Percentiles rank a stretch among this genome's conserved stretches.
These are phyloP conservation scores for Nipponacmea schrenckii DNA, from an alignment of 2,888 invertebrate genomes.

Conservation along the genomic window DNA sequence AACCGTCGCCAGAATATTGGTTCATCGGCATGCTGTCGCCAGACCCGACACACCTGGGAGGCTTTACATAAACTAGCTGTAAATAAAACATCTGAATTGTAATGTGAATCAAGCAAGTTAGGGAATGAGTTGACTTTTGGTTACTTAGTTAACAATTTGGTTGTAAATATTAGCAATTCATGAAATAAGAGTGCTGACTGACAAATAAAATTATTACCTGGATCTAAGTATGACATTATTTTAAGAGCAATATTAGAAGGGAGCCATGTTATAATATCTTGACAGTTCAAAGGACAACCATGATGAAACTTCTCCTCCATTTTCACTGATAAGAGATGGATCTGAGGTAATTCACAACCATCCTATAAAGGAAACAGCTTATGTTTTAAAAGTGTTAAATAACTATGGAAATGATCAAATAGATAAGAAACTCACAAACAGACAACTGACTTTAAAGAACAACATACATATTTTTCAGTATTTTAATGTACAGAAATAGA, in stretches of 20 bases:
- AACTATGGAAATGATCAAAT: neutral
- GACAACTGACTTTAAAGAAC: too few species aligned
- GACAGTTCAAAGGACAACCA: constrained; percentile 69
- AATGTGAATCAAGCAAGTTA: neutral
- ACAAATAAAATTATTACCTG: constrained; percentile 54
- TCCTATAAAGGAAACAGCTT: constrained; percentile 46
- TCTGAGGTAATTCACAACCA: constrained; percentile 67
- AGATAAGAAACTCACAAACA: too few species aligned
- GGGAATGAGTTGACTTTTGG: neutral
- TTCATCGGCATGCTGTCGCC: constrained; percentile 66
- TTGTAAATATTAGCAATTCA: too few species aligned
- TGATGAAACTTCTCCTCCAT: constrained; percentile 66
- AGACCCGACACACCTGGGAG: constrained; percentile 63
- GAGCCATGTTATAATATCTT: constrained; percentile 68
- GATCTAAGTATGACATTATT: constrained; percentile 69
- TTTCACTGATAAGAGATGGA: constrained; percentile 67
- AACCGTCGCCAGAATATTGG: constrained; percentile 68
- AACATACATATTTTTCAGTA: too few species aligned
- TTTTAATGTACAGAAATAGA: too few species aligned
- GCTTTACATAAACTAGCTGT: constrained; percentile 66
- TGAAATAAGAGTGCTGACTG: too few species aligned
- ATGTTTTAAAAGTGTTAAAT: neutral
- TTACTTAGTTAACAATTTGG: too few species aligned
- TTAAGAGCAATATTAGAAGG: constrained; percentile 65
- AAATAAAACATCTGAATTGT: constrained; percentile 25